These are phyloP conservation scores for Drosophila parvula DNA, from an alignment of 1,140 invertebrate species.

Conservation along the genomic window DNA sequence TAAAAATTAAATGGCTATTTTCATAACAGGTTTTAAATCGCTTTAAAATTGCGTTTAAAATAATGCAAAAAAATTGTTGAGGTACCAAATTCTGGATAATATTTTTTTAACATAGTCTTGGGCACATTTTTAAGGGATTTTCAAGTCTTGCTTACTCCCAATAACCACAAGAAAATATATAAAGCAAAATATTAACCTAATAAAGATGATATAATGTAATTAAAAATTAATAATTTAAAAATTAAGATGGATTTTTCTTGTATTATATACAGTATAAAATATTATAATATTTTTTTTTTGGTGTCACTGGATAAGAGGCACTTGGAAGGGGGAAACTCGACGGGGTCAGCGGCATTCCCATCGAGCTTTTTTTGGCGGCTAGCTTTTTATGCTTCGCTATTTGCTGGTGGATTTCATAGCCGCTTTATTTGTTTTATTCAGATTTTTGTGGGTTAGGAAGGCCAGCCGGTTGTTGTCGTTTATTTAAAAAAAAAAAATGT, in stretches of 20 bases:
- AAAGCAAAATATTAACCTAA: not conserved
- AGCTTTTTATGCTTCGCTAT: constrained; percentile 39
- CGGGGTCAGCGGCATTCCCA: constrained; percentile 47
- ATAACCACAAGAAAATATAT: no score
- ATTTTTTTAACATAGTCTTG: not conserved
- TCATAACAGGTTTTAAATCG: not conserved
- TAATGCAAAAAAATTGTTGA: not conserved
- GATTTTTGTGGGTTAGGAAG: constrained; percentile 36
- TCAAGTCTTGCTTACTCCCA: not conserved
- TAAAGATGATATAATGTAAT: no score
- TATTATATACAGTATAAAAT: no score
- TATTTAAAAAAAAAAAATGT: constrained; percentile 9
- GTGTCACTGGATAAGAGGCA: not conserved
- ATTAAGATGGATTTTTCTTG: no score
- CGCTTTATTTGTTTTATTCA: constrained; percentile 29
- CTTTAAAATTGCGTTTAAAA: not conserved
- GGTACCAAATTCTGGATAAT: not conserved
- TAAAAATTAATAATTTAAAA: no score
- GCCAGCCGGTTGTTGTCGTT: constrained; percentile 43
- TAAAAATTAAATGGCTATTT: not conserved
- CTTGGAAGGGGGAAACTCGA: constrained; percentile 15
- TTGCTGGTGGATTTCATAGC: constrained; percentile 19
- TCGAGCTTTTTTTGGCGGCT: constrained; percentile 32
- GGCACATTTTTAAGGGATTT: not conserved
- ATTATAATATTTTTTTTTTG: not conserved